Evolutionary conservation across 2,113 vertebrate genomes (phyloP), one percentile per base, ranked within the genome.

Genomic region (Urocynchramus pylzowi): DNA sequence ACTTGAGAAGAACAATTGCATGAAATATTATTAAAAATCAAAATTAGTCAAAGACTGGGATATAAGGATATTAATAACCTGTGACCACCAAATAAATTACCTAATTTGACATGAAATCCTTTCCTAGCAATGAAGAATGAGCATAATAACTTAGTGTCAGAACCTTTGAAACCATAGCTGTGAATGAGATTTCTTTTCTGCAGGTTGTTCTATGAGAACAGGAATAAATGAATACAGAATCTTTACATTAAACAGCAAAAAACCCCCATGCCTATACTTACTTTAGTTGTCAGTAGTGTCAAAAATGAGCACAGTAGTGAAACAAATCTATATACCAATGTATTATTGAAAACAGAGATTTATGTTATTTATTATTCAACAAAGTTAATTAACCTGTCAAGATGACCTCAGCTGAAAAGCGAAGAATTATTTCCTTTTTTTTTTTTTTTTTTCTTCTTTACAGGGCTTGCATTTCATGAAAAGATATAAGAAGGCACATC

Each of bases 321-420:
- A 77, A 86, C 11, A 89, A 74, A 70, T 53, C 49, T 89, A 65
- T 20, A 30, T 81, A 82, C 22, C 28, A 76, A 41, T 73, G 37
- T 61, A 65, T 24, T 77, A 49, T 30, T 74, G 31, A 50, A 90
- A 92, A 56, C 33, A 68, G 30, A 52, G 7, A 56, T 67, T 82
- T 47, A 79, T 19, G 16, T 65, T 83, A 47, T 84, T 80, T 86
- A 63, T 82, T 90, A 84, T 84, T 87, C 50, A 87, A 81, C 4
- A 27, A 61, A 65, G n/a, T 86, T 82, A 84, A 93, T 94, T 94
- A 96, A 90, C 26, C 42, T 49, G n/a, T 90, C 85, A 87, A 53
- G 54, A 74, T 77, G 33, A 82, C 60, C 74, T 57, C 60, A 57
- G 42, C 13, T 59, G 30, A 78, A 37, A 19, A 69, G 9, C 16